phyloP scores from a whole-genome alignment of 2,888 invertebrate species.

The Caenorhabditis imperialis region DNA sequence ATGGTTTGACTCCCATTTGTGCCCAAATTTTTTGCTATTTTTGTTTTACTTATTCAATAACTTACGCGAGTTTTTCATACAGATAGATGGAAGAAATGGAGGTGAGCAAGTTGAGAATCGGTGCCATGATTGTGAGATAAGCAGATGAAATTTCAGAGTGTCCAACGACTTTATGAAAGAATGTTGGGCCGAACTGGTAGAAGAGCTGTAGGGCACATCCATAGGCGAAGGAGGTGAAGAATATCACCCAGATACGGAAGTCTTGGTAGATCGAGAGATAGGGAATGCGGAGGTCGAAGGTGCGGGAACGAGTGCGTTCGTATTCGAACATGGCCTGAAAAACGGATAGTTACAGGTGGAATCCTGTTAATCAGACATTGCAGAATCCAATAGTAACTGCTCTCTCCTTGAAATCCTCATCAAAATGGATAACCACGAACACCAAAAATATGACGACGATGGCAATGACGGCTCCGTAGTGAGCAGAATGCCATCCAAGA shows the following conservation, averaged over 20 bases:
- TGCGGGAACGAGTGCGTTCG: slow-evolving; percentile 59
- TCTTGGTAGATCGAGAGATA: slow-evolving; percentile 68
- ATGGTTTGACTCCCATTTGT: no score
- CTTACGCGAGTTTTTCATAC: slow-evolving; percentile 52
- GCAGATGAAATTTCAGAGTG: slow-evolving; percentile 47
- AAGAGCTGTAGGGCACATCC: slow-evolving; percentile 64
- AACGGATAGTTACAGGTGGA: neutral
- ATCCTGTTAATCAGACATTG: slow-evolving; percentile 33
- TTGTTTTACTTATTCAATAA: neutral
- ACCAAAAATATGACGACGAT: slow-evolving; percentile 48
- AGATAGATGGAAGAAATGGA: slow-evolving; percentile 41
- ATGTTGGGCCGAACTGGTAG: slow-evolving; percentile 64
- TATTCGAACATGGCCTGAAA: slow-evolving; percentile 60
- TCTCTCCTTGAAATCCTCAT: slow-evolving; percentile 61
- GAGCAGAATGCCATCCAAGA: slow-evolving; percentile 66
- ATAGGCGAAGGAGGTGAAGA: slow-evolving; percentile 63
- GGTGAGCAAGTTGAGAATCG: slow-evolving; percentile 44
- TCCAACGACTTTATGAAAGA: slow-evolving; percentile 63
- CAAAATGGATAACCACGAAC: slow-evolving; percentile 60
- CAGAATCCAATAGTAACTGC: slow-evolving; percentile 51
- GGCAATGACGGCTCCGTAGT: slow-evolving; percentile 56
- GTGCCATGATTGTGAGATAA: slow-evolving; percentile 51
- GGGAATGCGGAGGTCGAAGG: slow-evolving; percentile 61
- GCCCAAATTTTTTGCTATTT: neutral
- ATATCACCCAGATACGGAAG: slow-evolving; percentile 60